Conservation (phyloP, 1,140 invertebrate species). For the Euwallacea similis region DNA sequence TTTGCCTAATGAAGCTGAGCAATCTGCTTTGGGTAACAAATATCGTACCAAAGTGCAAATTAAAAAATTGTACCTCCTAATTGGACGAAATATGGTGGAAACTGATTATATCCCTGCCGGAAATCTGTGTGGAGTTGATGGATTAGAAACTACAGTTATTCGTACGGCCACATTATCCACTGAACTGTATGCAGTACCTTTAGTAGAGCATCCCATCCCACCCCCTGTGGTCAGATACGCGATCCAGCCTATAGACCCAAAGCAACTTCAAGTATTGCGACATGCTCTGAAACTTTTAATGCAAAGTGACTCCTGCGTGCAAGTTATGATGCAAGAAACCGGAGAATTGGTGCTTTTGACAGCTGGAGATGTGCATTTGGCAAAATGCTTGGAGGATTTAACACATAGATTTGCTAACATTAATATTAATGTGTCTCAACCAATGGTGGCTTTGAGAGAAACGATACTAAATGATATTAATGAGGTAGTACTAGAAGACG, state of each 20-base stretch:
- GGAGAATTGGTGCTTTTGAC: conserved; percentile 97
- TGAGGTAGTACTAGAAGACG: background rate
- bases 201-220: conserved; percentile 80
- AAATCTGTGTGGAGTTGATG: conserved; percentile 86
- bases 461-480: conserved; percentile 58
- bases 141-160: conserved; percentile 78
- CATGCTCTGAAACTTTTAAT: conserved; percentile 80
- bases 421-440: conserved; percentile 86
- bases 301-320: conserved; percentile 92
- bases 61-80: conserved; percentile 82
- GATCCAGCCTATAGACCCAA: conserved; percentile 84
- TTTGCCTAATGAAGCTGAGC: conserved; percentile 49
- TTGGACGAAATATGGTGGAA: conserved; percentile 88
- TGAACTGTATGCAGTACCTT: conserved; percentile 82
- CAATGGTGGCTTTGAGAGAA: conserved; percentile 95
- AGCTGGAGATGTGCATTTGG: conserved; percentile 96
- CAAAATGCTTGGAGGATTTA: conserved; percentile 90
- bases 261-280: conserved; percentile 79
- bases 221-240: conserved; percentile 91
- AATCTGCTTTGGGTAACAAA: conserved; percentile 52
- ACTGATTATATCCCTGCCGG: conserved; percentile 83
- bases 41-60: conserved; percentile 62
- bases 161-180: conserved; percentile 91
- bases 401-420: conserved; percentile 82
- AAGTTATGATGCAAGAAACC: conserved; percentile 87